These are phyloP conservation scores for Hyles lineata DNA, from an alignment of 2,888 invertebrate species.

Conservation along the genomic window DNA sequence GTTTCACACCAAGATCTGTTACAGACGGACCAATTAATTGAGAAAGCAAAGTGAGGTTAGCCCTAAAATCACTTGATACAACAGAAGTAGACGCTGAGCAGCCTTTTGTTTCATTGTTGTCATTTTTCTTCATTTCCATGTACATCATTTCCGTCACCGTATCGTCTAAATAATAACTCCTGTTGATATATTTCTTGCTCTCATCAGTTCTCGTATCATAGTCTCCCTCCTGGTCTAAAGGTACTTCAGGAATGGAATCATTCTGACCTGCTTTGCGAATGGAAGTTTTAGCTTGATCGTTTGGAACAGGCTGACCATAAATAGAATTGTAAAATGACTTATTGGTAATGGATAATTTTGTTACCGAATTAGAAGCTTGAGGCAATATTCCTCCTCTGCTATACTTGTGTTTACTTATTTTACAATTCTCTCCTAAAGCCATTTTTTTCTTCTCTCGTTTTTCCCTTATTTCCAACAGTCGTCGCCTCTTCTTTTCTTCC, in stretches of 20 bases:
- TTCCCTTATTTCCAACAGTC: constrained; percentile 72
- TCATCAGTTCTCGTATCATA: constrained; percentile 40
- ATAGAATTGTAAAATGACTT: constrained; percentile 79
- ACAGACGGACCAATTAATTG: constrained; percentile 47
- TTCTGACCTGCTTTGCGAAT: constrained; percentile 44
- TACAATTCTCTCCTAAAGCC: constrained; percentile 64
- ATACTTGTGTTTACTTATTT: constrained; percentile 64
- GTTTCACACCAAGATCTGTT: constrained; percentile 40
- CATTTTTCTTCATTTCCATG: constrained; percentile 49
- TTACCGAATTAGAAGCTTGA: constrained; percentile 71
- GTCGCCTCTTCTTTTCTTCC: constrained; percentile 74
- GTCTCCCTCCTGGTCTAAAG: constrained; percentile 45
- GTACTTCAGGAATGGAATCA: constrained; percentile 42
- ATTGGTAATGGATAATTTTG: constrained; percentile 76
- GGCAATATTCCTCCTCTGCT: constrained; percentile 59
- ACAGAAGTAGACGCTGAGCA: constrained; percentile 56
- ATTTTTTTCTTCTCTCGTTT: constrained; percentile 70
- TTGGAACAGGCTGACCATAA: constrained; percentile 63
- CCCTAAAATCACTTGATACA: constrained; percentile 54
- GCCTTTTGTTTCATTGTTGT: constrained; percentile 30
- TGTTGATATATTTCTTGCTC: constrained; percentile 59
- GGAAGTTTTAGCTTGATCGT: constrained; percentile 47
- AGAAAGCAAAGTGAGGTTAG: constrained; percentile 50
- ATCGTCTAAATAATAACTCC: constrained; percentile 69
- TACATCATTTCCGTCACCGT: constrained; percentile 69